Percentiles rank a stretch among this genome's conserved stretches.
These are phyloP conservation scores for Enteromius mattozi DNA, from an alignment of 2,797 vertebrate species.

Conservation along the genomic window DNA sequence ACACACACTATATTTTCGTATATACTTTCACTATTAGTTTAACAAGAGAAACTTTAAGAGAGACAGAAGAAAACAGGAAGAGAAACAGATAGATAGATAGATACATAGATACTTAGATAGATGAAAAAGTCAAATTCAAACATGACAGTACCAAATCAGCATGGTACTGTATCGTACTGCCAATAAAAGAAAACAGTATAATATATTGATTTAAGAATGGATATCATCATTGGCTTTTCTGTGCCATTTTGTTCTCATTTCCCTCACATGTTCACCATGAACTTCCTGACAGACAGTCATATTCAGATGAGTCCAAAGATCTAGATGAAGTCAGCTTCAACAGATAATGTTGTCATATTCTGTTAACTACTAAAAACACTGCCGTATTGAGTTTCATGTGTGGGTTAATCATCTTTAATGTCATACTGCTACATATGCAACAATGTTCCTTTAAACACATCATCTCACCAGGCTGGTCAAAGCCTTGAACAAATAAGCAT, in stretches of 20 bases:
- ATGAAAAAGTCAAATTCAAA: background rate
- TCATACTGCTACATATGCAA: background rate
- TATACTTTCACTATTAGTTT: background rate
- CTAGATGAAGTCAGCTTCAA: background rate
- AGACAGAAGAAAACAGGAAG: background rate
- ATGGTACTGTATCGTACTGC: background rate
- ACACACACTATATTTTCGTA: background rate
- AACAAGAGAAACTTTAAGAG: background rate
- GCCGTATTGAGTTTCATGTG: background rate
- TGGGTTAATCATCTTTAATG: background rate
- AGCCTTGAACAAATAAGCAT: conserved; percentile 56
- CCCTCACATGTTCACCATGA: background rate
- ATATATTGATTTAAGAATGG: background rate
- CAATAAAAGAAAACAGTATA: background rate
- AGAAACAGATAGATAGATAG: background rate
- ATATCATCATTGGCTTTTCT: conserved; percentile 40
- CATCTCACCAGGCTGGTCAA: conserved; percentile 35
- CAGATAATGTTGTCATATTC: background rate
- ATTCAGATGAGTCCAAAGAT: conserved; percentile 40
- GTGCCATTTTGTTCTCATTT: conserved; percentile 44
- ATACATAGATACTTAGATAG: background rate
- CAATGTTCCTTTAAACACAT: background rate
- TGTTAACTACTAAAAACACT: background rate
- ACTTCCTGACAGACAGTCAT: conserved; percentile 45
- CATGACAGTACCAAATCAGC: background rate